Conservation (phyloP, 2,888 invertebrate genomes). For the Acrocyrtus sp. region DNA sequence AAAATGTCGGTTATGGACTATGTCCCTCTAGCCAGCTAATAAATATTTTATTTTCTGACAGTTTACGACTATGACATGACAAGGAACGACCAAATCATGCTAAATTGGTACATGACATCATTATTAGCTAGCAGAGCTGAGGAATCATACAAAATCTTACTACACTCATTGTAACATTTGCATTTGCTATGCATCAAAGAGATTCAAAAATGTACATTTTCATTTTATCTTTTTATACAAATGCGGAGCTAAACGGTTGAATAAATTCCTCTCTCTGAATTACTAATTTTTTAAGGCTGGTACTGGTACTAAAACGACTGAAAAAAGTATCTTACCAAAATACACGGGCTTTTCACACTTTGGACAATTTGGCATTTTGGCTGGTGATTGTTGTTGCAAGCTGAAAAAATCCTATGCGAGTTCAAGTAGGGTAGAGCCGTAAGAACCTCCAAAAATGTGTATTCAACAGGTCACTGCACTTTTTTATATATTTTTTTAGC, state of each 20-base stretch:
- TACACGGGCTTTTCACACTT: constrained; percentile 65
- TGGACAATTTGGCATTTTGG: constrained; percentile 65
- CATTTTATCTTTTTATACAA: too few relatives aligned
- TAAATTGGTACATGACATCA: background rate
- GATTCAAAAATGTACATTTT: too few relatives aligned
- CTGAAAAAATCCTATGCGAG: too few relatives aligned
- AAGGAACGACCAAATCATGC: background rate
- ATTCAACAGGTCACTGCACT: constrained; percentile 22
- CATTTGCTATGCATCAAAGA: too few relatives aligned
- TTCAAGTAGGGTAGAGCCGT: too few relatives aligned
- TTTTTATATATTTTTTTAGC: background rate
- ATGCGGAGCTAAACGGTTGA: too few relatives aligned
- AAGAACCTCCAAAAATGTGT: too few relatives aligned
- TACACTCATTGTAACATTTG: background rate
- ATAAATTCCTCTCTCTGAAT: too few relatives aligned
- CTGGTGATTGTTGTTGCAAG: background rate
- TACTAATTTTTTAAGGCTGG: too few relatives aligned
- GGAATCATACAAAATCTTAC: background rate
- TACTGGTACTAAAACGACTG: too few relatives aligned
- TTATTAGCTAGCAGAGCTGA: background rate
- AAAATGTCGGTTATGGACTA: background rate
- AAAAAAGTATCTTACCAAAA: constrained; percentile 66
- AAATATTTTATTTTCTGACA: background rate
- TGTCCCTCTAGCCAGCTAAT: background rate
- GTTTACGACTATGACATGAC: background rate